Conservation (phyloP, 2,888 invertebrate species). For the Drosophila rellima region DNA sequence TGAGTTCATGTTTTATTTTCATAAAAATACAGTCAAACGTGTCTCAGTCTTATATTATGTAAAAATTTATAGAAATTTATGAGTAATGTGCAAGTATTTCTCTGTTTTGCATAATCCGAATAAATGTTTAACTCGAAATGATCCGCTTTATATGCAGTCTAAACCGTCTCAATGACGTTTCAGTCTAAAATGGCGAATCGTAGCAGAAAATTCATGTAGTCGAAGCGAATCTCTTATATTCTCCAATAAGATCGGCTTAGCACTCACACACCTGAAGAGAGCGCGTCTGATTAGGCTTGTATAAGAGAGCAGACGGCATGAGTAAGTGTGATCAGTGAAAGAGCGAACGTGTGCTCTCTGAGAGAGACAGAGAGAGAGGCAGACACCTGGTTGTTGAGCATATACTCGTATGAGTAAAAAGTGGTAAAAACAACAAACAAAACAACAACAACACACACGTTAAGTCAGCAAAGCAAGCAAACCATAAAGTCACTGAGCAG, state of each 20-base stretch:
- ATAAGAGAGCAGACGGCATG: constrained; percentile 42
- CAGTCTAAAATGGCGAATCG: constrained; percentile 78
- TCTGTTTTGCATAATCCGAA: constrained; percentile 35
- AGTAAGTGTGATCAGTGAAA: constrained; percentile 31
- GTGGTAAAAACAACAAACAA: constrained; percentile 53
- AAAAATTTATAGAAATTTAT: constrained; percentile 33
- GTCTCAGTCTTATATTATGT: constrained; percentile 38
- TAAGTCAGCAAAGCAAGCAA: constrained; percentile 60
- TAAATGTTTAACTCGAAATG: constrained; percentile 14
- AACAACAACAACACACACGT: constrained; percentile 34
- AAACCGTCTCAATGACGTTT: constrained; percentile 37
- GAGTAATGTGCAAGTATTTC: constrained; percentile 21
- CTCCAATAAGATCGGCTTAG: constrained; percentile 73
- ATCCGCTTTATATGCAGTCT: constrained; percentile 29
- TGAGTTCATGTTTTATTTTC: constrained; percentile 19
- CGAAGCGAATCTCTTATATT: constrained; percentile 55
- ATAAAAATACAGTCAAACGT: constrained; percentile 14
- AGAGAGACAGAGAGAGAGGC: constrained; percentile 26
- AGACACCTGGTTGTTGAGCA: constrained; percentile 50
- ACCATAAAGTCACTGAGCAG: constrained; percentile 64
- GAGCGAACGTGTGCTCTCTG: constrained; percentile 10
- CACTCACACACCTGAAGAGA: constrained; percentile 43
- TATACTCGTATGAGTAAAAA: constrained; percentile 10
- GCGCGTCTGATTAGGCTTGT: constrained; percentile 14
- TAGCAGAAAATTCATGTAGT: constrained; percentile 36